phyloP scores from a whole-genome alignment of 2,888 invertebrate species.

The Phortica okadai region DNA sequence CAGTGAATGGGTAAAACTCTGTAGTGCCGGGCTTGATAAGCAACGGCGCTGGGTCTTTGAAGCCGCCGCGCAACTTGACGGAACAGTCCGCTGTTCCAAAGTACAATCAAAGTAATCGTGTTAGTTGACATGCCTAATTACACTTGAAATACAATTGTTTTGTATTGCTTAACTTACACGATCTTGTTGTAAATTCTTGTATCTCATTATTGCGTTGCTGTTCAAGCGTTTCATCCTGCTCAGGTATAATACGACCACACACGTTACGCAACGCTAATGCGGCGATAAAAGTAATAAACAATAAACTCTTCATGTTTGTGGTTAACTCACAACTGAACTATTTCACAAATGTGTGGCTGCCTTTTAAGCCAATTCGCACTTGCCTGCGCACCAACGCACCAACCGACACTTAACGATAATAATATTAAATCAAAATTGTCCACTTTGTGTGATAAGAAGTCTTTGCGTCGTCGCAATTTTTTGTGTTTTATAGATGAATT shows the following conservation, averaged over 20 bases:
- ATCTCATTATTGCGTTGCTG: not conserved
- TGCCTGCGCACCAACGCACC: not conserved
- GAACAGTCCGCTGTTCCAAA: constrained; percentile 51
- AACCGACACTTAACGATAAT: not conserved
- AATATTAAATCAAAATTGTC: not conserved
- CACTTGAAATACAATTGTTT: not conserved
- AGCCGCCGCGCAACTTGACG: constrained; percentile 53
- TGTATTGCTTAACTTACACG: not conserved
- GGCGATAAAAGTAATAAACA: not conserved
- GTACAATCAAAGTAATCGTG: not conserved
- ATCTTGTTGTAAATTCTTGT: not conserved
- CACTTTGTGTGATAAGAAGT: not conserved
- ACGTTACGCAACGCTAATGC: not conserved
- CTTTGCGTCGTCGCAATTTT: not conserved
- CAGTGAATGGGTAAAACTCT: constrained; percentile 56
- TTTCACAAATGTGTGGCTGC: not conserved
- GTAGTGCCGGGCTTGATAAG: constrained; percentile 76
- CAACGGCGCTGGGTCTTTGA: constrained; percentile 79
- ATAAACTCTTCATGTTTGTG: not conserved
- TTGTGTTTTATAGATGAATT: not conserved
- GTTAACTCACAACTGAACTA: not conserved
- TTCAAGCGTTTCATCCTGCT: not conserved
- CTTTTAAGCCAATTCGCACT: not conserved
- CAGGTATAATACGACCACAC: not conserved
- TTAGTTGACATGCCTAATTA: not conserved